phyloP scores from a whole-genome alignment of 2,888 invertebrate genomes.

The Linnaemya vulpina region DNA sequence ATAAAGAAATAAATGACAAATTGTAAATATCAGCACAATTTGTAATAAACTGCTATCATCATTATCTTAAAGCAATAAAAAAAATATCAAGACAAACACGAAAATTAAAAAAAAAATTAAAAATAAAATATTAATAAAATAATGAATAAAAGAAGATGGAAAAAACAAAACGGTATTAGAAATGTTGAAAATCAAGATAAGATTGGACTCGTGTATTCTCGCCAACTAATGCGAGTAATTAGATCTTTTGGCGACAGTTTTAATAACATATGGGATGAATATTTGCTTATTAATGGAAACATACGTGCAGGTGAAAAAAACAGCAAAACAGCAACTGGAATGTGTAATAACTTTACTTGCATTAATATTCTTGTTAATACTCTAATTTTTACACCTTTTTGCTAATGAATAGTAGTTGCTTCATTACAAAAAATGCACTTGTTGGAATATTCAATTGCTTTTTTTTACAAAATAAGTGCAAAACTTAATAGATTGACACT shows the following conservation, averaged over 20 bases:
- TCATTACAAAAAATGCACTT: slow-evolving; percentile 26
- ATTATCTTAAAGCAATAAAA: slow-evolving; percentile 35
- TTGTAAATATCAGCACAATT: slow-evolving; percentile 32
- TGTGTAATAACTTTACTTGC: not conserved
- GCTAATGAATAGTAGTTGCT: slow-evolving; percentile 24
- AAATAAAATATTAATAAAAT: slow-evolving; percentile 8
- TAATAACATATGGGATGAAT: not conserved
- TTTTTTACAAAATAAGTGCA: slow-evolving; percentile 10
- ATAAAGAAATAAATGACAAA: slow-evolving; percentile 1
- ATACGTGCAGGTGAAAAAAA: not conserved
- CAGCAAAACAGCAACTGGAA: not conserved
- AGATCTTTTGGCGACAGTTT: slow-evolving; percentile 16
- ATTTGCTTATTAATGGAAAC: not conserved
- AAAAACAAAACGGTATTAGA: not conserved
- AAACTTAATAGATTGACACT: slow-evolving; percentile 20
- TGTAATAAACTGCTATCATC: not conserved
- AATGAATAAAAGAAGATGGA: not conserved
- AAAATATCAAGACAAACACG: slow-evolving; percentile 2
- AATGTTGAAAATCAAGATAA: slow-evolving; percentile 47
- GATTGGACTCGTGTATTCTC: slow-evolving; percentile 11
- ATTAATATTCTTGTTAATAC: not conserved
- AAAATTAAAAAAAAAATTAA: not conserved
- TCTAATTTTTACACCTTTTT: slow-evolving; percentile 48
- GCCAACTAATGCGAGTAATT: not conserved
- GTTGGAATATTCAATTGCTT: not conserved